phyloP scores from a whole-genome alignment of 2,797 vertebrate genomes.

The Myiotriccus ornatus region DNA sequence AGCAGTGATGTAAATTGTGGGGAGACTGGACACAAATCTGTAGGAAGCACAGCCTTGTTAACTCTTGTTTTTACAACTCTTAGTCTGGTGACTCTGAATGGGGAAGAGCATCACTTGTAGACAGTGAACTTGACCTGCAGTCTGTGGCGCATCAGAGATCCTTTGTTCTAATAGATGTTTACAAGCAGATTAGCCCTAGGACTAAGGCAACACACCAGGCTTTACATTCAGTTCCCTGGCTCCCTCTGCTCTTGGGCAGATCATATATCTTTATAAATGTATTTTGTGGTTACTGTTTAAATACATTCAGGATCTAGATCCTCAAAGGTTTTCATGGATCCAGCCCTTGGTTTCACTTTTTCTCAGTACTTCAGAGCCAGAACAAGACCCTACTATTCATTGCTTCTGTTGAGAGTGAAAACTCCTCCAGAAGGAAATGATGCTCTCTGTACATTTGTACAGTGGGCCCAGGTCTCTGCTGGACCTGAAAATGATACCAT shows the following conservation, averaged over 20 bases:
- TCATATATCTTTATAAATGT: neutral
- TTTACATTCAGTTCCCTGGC: neutral
- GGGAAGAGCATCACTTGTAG: neutral
- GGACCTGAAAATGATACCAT: neutral
- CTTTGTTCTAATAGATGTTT: neutral
- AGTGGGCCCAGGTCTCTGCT: neutral
- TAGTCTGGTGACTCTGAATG: neutral
- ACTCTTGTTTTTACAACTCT: neutral
- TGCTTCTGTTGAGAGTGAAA: neutral
- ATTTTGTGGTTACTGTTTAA: neutral
- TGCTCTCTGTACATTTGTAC: neutral
- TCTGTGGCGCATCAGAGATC: neutral
- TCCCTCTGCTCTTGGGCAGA: neutral
- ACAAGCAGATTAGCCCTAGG: neutral
- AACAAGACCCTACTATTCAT: neutral
- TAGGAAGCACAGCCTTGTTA: neutral
- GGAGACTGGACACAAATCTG: neutral
- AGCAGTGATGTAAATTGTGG: neutral
- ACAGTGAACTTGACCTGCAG: neutral
- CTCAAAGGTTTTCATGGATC: neutral
- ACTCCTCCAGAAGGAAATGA: neutral
- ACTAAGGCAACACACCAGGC: neutral
- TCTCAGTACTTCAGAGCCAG: neutral
- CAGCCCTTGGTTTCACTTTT: neutral
- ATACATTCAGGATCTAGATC: neutral